Percentiles rank a stretch among this genome's conserved stretches.
These are phyloP conservation scores for Kuschelorhynchus macadamiae DNA, from an alignment of 2,888 invertebrate genomes.

Conservation along the genomic window DNA sequence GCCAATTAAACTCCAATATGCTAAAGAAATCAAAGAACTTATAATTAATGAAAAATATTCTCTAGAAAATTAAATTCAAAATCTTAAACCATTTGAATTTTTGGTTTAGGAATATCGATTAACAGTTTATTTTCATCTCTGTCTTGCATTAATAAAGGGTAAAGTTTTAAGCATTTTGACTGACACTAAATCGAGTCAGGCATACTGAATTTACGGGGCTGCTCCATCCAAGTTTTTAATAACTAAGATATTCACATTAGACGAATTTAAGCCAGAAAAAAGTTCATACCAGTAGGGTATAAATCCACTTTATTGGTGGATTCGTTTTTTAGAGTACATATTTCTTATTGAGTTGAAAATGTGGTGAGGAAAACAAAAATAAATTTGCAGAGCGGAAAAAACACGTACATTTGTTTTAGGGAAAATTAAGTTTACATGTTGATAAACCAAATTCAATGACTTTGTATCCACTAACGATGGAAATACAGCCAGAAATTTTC, in stretches of 20 bases:
- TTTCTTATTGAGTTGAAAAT: no score
- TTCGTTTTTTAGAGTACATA: no score
- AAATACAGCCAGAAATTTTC: no score
- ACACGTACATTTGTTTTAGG: background rate
- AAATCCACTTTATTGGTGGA: background rate
- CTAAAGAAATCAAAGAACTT: background rate
- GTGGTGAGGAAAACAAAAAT: no score
- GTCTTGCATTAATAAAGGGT: background rate
- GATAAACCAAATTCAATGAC: background rate
- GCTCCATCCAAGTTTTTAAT: constrained; percentile 3
- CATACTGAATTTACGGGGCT: constrained; percentile 1
- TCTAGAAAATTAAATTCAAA: background rate
- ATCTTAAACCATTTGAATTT: background rate
- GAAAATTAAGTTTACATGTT: background rate
- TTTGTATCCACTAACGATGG: no score
- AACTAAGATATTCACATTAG: background rate
- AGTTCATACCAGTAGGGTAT: background rate
- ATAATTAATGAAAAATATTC: background rate
- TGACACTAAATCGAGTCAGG: constrained; percentile 2
- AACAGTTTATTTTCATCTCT: background rate
- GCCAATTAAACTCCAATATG: background rate
- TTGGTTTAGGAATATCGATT: background rate
- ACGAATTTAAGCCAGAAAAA: background rate
- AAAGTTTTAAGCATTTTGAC: background rate
- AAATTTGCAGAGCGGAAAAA: no score